These are phyloP conservation scores for Nasua narica DNA, from an alignment of 2,797 vertebrate genomes.

Conservation along the genomic window DNA sequence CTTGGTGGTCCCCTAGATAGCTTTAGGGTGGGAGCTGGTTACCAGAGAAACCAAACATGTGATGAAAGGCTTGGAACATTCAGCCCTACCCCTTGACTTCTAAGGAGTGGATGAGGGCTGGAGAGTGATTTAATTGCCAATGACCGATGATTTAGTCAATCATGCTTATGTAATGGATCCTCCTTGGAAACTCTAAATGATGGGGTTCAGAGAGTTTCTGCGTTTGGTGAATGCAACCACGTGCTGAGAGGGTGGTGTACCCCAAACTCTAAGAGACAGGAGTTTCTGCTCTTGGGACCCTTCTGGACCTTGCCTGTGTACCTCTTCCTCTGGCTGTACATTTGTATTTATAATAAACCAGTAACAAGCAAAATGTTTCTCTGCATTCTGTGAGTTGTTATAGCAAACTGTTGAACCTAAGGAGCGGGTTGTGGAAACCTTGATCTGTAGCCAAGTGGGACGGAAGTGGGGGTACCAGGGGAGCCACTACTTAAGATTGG, in stretches of 20 bases:
- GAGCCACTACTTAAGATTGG: neutral
- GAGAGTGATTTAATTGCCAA: neutral
- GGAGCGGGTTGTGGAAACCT: neutral
- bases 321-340: neutral
- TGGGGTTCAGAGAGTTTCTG: neutral
- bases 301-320: neutral
- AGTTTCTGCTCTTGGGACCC: neutral
- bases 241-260: neutral
- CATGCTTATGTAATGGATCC: neutral
- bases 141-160: neutral
- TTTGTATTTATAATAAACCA: neutral
- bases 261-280: neutral
- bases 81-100: neutral
- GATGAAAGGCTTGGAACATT: neutral
- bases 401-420: neutral
- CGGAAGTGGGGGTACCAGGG: neutral
- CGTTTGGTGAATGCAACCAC: neutral
- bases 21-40: neutral
- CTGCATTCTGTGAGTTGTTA: neutral
- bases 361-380: neutral
- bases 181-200: neutral
- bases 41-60: neutral
- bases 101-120: neutral
- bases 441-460: neutral
- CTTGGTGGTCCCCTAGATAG: neutral